phyloP scores from a whole-genome alignment of 2,113 vertebrate genomes.

The Mustela nigripes region DNA sequence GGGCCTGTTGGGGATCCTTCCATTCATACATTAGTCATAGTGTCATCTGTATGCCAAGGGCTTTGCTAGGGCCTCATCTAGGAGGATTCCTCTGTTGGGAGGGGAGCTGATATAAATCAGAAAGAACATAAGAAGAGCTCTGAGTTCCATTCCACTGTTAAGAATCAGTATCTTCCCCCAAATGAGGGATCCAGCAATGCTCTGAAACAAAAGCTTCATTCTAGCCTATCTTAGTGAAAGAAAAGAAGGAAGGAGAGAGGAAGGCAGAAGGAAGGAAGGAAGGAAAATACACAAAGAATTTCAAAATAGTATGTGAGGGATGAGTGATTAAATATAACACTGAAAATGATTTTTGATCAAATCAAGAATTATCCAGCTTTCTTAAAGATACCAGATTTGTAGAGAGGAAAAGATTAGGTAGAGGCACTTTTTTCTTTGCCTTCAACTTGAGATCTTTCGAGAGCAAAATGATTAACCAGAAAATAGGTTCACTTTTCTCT shows the following conservation, averaged over 20 bases:
- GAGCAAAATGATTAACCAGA: slow-evolving; percentile 40
- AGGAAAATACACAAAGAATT: background rate
- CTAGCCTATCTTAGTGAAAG: background rate
- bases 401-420: background rate
- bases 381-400: background rate
- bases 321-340: background rate
- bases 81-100: background rate
- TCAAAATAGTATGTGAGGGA: background rate
- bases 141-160: background rate
- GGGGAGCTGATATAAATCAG: background rate
- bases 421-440: background rate
- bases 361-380: slow-evolving; percentile 40
- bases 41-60: background rate
- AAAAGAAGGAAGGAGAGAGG: background rate
- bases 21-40: background rate
- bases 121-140: background rate
- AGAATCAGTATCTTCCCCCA: background rate
- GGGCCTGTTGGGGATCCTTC: background rate
- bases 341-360: background rate
- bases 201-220: background rate
- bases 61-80: background rate
- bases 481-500: background rate
- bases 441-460: background rate
- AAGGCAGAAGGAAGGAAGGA: background rate
- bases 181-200: background rate